phyloP scores from a whole-genome alignment of 2,113 vertebrate genomes.

The Coregonus clupeaformis region DNA sequence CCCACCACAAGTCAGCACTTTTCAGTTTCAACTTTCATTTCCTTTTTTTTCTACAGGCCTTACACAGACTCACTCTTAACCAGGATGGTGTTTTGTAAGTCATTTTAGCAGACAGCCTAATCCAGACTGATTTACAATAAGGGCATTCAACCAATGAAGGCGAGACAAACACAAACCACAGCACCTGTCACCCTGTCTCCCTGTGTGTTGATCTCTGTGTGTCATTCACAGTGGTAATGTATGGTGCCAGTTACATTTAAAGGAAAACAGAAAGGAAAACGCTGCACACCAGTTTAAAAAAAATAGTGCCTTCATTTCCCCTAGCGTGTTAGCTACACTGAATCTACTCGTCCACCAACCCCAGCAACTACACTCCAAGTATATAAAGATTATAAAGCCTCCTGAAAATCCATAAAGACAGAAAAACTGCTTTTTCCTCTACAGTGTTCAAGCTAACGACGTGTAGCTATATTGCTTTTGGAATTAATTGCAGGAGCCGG shows the following conservation, averaged over 20 bases:
- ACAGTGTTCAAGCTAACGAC: not conserved
- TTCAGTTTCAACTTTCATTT: slow-evolving; percentile 60
- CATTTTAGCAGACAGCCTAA: too few species aligned
- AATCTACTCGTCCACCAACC: not conserved
- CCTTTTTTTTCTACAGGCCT: slow-evolving; percentile 50
- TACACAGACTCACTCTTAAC: slow-evolving; percentile 4
- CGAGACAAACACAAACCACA: too few species aligned
- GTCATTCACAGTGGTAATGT: not conserved
- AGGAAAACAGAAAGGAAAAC: too few species aligned
- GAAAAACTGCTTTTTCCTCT: not conserved
- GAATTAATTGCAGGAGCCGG: slow-evolving; percentile 1
- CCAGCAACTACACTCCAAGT: not conserved
- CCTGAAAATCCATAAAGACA: slow-evolving; percentile 6
- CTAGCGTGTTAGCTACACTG: not conserved
- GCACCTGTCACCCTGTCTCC: not conserved
- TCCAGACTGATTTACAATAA: too few species aligned
- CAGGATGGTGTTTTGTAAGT: too few species aligned
- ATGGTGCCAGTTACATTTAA: not conserved
- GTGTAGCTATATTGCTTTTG: slow-evolving; percentile 3
- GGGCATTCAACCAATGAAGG: too few species aligned
- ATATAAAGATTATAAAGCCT: not conserved
- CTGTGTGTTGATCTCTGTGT: not conserved
- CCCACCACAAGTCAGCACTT: slow-evolving; percentile 51
- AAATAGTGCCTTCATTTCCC: not conserved
- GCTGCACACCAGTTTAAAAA: not conserved